Percentiles rank a stretch among this genome's conserved stretches.
Evolutionary conservation across 2,888 invertebrate genomes (phyloP).

Genomic region (Drosophila anomelani): DNA sequence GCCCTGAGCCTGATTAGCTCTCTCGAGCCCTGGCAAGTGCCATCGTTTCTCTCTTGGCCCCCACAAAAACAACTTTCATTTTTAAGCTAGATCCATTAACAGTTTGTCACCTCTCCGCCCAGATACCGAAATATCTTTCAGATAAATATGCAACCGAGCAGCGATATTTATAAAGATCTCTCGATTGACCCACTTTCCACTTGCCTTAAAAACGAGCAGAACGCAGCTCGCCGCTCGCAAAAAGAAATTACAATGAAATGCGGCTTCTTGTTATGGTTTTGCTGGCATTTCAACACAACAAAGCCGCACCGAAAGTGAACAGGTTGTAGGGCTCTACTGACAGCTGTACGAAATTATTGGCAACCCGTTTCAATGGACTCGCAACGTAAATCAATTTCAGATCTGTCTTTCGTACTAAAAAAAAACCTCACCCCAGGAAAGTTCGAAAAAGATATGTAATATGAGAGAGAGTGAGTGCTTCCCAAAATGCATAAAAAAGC

Average conservation of each 20-base stretch:
- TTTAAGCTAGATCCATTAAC: constrained; percentile 70
- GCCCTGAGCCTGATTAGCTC: constrained; percentile 38
- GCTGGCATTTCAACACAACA: constrained; percentile 16
- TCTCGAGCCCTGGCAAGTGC: constrained; percentile 23
- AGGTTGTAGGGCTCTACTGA: constrained; percentile 42
- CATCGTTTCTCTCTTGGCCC: constrained; percentile 16
- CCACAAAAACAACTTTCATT: constrained; percentile 68
- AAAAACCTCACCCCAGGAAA: constrained; percentile 8
- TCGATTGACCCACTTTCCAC: constrained; percentile 79
- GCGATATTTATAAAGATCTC: constrained; percentile 73
- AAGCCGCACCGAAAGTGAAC: constrained; percentile 29
- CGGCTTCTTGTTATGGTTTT: constrained; percentile 43
- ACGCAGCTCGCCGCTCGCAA: constrained; percentile 41
- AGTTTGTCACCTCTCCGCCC: constrained; percentile 60
- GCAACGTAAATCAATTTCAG: constrained; percentile 29
- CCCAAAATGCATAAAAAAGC: not conserved
- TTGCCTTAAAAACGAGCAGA: constrained; percentile 55
- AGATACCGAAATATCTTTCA: constrained; percentile 57
- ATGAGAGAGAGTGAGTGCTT: not conserved
- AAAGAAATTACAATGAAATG: constrained; percentile 74
- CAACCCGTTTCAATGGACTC: constrained; percentile 29
- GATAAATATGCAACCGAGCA: constrained; percentile 73
- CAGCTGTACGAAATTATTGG: constrained; percentile 31
- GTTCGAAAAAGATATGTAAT: constrained; percentile 27
- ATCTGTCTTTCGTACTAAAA: constrained; percentile 14